phyloP scores from a whole-genome alignment of 2,113 vertebrate genomes.

The Etheostoma cragini region DNA sequence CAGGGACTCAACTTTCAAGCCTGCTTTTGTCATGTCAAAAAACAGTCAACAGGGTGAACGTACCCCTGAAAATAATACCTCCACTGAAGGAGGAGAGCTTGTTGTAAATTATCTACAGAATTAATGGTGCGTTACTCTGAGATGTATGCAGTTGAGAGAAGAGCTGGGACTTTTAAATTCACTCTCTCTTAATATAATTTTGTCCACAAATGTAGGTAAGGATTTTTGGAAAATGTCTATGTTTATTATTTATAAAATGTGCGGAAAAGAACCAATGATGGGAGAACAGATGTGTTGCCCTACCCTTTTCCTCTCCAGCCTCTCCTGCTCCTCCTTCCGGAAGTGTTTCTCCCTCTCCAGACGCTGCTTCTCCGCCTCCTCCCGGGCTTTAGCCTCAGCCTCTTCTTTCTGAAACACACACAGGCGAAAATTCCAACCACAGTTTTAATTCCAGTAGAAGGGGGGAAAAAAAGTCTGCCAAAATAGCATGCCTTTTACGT shows the following conservation, averaged over 20 bases:
- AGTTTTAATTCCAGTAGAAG: conserved; percentile 51
- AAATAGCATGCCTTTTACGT: conserved; percentile 58
- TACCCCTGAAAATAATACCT: conserved; percentile 30
- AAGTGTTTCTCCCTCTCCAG: conserved; percentile 97
- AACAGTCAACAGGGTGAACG: background rate
- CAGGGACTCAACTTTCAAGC: conserved; percentile 44
- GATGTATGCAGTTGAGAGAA: background rate
- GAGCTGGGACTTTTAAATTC: background rate
- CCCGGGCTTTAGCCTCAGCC: conserved; percentile 88
- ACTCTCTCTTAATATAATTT: background rate
- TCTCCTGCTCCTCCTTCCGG: conserved; percentile 96
- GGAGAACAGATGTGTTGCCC: conserved; percentile 24
- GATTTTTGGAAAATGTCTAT: background rate
- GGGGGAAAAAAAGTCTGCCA: conserved; percentile 46
- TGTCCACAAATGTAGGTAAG: background rate
- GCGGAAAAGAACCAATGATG: conserved; percentile 11
- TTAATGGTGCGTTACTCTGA: background rate
- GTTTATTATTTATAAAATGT: background rate
- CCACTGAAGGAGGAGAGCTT: background rate
- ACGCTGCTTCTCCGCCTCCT: conserved; percentile 92
- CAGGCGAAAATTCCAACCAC: conserved; percentile 64
- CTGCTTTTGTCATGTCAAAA: conserved; percentile 48
- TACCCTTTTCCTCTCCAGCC: conserved; percentile 96
- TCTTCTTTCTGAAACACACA: conserved; percentile 88
- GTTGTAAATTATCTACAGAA: background rate